Evolutionary conservation across 2,797 vertebrate genomes (phyloP).

Genomic region (Trachops cirrhosus): DNA sequence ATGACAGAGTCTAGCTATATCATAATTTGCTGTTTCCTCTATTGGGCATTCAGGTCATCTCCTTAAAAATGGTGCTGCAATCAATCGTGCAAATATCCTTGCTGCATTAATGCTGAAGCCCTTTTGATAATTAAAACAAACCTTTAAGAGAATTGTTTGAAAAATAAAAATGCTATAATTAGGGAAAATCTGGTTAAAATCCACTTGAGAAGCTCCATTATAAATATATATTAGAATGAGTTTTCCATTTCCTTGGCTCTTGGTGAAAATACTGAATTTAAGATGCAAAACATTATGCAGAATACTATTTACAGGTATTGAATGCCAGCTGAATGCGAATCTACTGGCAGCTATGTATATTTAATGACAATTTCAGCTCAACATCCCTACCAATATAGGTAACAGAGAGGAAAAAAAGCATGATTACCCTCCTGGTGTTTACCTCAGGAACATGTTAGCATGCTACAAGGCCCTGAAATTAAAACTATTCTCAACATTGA

Average conservation of each 20-base stretch:
- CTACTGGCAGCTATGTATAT: neutral
- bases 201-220: neutral
- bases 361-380: constrained; percentile 24
- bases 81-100: neutral
- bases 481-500: neutral
- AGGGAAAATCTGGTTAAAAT: constrained; percentile 42
- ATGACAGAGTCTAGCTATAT: neutral
- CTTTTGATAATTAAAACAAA: constrained; percentile 27
- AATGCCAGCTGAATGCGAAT: neutral
- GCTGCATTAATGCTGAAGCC: neutral
- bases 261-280: neutral
- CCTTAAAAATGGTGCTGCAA: constrained; percentile 3
- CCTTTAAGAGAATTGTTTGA: neutral
- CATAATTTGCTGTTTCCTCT: neutral
- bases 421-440: neutral
- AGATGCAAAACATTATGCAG: neutral
- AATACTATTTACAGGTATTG: neutral
- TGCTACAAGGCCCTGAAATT: neutral
- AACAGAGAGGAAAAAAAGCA: neutral
- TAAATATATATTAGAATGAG: neutral
- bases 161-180: neutral
- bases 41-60: neutral
- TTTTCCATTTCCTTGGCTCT: constrained; percentile 21
- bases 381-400: neutral
- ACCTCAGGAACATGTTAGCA: neutral